phyloP scores from a whole-genome alignment of 2,888 invertebrate species.

The Gordius sp. region DNA sequence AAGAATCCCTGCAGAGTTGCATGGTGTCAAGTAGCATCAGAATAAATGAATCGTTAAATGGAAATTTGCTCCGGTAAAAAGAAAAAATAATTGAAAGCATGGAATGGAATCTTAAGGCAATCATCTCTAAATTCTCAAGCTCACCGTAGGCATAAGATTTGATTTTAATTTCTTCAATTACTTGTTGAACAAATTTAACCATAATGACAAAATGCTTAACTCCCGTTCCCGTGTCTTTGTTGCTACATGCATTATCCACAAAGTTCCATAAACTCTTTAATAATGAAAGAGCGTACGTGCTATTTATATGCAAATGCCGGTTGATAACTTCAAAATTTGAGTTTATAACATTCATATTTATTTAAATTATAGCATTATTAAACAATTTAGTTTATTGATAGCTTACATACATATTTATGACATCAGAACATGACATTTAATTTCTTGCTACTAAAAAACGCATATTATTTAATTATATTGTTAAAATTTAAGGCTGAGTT shows the following conservation, averaged over 20 bases:
- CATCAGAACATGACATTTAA: too few relatives aligned
- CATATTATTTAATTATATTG: too few relatives aligned
- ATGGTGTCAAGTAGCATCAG: background rate
- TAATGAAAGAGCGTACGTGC: too few relatives aligned
- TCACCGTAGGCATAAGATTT: slow-evolving; percentile 2
- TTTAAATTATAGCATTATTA: too few relatives aligned
- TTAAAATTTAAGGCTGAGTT: too few relatives aligned
- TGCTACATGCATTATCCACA: background rate
- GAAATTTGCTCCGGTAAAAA: slow-evolving; percentile 13
- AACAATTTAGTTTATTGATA: too few relatives aligned
- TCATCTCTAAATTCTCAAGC: background rate
- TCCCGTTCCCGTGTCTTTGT: background rate
- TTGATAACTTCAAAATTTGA: too few relatives aligned
- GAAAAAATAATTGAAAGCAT: background rate
- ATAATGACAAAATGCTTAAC: background rate
- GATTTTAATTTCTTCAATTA: slow-evolving; percentile 9
- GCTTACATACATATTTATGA: too few relatives aligned
- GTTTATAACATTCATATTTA: too few relatives aligned
- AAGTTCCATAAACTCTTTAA: slow-evolving; percentile 1
- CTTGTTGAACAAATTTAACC: background rate
- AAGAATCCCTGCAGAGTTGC: background rate
- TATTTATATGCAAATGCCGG: too few relatives aligned
- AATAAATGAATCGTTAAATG: slow-evolving; percentile 1
- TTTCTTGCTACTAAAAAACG: too few relatives aligned
- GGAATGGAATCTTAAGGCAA: slow-evolving; percentile 1